Percentiles rank a stretch among this genome's conserved stretches.
These are phyloP conservation scores for Eurytemora carolleeae DNA, from an alignment of 1,140 invertebrate genomes.

Conservation along the genomic window DNA sequence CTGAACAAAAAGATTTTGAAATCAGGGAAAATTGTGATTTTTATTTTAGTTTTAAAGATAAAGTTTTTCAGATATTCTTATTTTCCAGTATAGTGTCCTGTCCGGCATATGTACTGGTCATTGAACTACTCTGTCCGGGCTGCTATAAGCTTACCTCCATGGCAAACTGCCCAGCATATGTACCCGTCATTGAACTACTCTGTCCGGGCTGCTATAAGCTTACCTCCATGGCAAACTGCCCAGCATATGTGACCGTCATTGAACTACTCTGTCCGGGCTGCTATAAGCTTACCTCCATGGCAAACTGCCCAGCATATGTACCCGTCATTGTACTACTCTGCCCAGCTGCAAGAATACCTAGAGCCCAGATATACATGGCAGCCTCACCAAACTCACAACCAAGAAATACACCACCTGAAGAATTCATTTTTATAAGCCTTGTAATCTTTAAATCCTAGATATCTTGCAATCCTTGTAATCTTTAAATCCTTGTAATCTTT, in stretches of 20 bases:
- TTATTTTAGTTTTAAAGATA: too few relatives aligned
- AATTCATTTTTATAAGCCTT: neutral
- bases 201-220: conserved; percentile 7
- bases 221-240: conserved; percentile 36
- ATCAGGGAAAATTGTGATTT: too few relatives aligned
- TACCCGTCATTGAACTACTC: too few relatives aligned
- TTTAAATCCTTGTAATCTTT: too few relatives aligned
- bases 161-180: too few relatives aligned
- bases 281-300: conserved; percentile 31
- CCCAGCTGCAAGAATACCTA: conserved; percentile 71
- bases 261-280: neutral
- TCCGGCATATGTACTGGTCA: conserved; percentile 44
- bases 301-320: conserved; percentile 40
- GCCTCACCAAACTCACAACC: conserved; percentile 57
- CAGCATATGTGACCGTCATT: conserved; percentile 14
- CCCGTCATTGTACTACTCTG: conserved; percentile 74
- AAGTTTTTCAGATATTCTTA: neutral
- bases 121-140: conserved; percentile 72
- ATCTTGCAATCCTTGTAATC: too few relatives aligned
- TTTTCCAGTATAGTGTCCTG: too few relatives aligned
- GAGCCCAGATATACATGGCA: conserved; percentile 71
- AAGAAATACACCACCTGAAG: conserved; percentile 59
- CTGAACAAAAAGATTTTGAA: conserved; percentile 27
- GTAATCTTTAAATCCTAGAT: too few relatives aligned
- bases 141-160: conserved; percentile 72